A percentile compares a stretch with the other conserved stretches of the same genome.
Evolutionary conservation across 2,797 vertebrate species (phyloP).

Genomic region (Varecia variegata): DNA sequence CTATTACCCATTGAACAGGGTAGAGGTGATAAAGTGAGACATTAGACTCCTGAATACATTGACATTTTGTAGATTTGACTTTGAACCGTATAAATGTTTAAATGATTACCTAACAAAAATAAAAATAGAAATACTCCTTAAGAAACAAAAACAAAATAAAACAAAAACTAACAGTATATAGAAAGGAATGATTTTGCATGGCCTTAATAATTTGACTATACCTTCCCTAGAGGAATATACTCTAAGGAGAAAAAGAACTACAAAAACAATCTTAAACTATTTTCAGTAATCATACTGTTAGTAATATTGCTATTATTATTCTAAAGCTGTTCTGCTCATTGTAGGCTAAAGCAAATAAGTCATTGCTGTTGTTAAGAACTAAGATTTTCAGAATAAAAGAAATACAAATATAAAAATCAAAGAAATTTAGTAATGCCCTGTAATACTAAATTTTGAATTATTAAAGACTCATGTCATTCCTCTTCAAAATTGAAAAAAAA

Average conservation of each 20-base stretch:
- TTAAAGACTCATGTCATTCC: background rate
- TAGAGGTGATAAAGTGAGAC: background rate
- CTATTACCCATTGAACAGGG: background rate
- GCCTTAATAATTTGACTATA: background rate
- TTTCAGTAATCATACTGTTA: background rate
- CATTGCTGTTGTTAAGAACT: background rate
- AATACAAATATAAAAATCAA: conserved; percentile 18
- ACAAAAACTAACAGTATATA: background rate
- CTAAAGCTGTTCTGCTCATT: background rate
- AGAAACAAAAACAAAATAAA: background rate
- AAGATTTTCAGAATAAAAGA: conserved; percentile 41
- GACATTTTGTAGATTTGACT: conserved; percentile 13
- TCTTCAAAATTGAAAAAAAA: background rate
- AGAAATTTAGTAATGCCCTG: background rate
- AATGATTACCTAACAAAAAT: background rate
- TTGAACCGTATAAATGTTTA: background rate
- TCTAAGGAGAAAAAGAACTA: background rate
- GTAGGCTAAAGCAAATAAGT: conserved; percentile 6
- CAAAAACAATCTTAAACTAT: background rate
- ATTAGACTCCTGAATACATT: background rate
- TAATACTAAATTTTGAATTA: background rate
- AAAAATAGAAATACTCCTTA: background rate
- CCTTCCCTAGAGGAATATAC: background rate
- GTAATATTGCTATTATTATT: background rate
- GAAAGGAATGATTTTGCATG: background rate